Percentiles rank a stretch among this genome's conserved stretches.
phyloP scores from a whole-genome alignment of 2,113 vertebrate species.

The Antennarius striatus region DNA sequence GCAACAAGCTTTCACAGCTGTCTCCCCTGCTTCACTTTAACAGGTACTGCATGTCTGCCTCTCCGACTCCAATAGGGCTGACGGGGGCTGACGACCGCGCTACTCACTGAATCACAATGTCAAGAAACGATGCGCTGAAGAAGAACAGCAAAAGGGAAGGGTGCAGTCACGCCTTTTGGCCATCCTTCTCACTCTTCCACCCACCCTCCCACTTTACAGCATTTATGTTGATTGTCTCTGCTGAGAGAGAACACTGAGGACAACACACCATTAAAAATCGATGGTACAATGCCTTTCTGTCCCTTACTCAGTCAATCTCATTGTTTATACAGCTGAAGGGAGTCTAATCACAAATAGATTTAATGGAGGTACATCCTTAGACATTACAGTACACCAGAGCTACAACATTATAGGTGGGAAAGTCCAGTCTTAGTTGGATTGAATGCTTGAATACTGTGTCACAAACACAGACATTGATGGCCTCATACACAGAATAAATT shows the following conservation, averaged over 20 bases:
- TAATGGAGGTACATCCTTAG: conserved; percentile 52
- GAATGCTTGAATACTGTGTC: conserved; percentile 51
- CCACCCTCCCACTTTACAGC: conserved; percentile 5
- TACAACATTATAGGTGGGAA: conserved; percentile 42
- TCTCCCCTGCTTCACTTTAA: conserved; percentile 67
- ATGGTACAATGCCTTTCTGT: conserved; percentile 48
- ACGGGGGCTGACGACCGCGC: conserved; percentile 50
- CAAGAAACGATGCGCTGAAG: conserved; percentile 53
- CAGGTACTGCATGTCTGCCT: conserved; percentile 66
- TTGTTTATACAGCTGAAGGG: conserved; percentile 21
- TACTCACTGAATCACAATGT: conserved; percentile 64
- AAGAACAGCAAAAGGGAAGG: conserved; percentile 56
- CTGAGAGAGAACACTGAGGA: conserved; percentile 38
- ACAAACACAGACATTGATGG: conserved; percentile 25
- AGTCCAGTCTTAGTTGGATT: conserved; percentile 58
- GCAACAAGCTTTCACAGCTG: conserved; percentile 71
- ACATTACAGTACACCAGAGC: conserved; percentile 45
- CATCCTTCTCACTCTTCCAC: conserved; percentile 55
- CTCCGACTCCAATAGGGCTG: conserved; percentile 45
- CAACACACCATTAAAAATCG: conserved; percentile 53
- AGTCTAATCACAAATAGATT: conserved; percentile 33
- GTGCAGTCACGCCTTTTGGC: conserved; percentile 62
- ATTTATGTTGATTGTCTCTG: conserved; percentile 63
- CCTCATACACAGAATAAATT: conserved; percentile 52
- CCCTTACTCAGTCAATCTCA: conserved; percentile 33